A percentile compares a stretch with the other conserved stretches of the same genome.
Evolutionary conservation across 2,113 vertebrate species (phyloP).

Genomic region (Lutjanus erythropterus): DNA sequence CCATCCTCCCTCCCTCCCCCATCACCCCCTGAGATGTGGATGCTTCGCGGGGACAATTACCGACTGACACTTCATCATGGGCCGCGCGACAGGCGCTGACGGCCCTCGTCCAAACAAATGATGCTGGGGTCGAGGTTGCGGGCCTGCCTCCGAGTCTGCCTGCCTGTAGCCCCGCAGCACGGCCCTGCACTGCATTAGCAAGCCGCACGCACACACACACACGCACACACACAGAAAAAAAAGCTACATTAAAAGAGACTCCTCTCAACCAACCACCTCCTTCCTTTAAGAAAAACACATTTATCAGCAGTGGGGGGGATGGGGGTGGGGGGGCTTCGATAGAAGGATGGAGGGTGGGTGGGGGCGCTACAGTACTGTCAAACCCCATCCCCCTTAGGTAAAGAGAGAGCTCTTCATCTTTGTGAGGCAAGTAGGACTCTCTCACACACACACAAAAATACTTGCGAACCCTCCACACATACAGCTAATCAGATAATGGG

Average conservation of each 20-base stretch:
- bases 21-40: conserved; percentile 79
- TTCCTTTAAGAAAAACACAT: conserved; percentile 81
- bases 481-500: conserved; percentile 69
- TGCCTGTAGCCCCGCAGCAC: conserved; percentile 61
- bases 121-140: conserved; percentile 84
- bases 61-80: conserved; percentile 85
- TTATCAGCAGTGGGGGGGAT: conserved; percentile 71
- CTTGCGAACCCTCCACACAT: conserved; percentile 9
- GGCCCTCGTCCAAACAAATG: conserved; percentile 87
- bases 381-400: conserved; percentile 69
- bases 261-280: conserved; percentile 70
- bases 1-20: conserved; percentile 53
- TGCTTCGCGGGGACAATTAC: conserved; percentile 86
- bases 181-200: conserved; percentile 74
- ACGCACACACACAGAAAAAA: conserved; percentile 46
- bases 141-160: conserved; percentile 80
- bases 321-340: conserved; percentile 34
- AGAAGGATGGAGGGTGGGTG: conserved; percentile 47
- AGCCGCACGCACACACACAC: conserved; percentile 4
- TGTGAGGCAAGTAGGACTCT: conserved; percentile 50
- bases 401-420: conserved; percentile 73
- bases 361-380: conserved; percentile 72
- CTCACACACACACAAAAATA: conserved; percentile 21
- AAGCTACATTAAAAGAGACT: conserved; percentile 73
- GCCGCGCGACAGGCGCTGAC: conserved; percentile 83